Conservation (phyloP, 2,797 vertebrate species). For the Tapirus indicus region DNA sequence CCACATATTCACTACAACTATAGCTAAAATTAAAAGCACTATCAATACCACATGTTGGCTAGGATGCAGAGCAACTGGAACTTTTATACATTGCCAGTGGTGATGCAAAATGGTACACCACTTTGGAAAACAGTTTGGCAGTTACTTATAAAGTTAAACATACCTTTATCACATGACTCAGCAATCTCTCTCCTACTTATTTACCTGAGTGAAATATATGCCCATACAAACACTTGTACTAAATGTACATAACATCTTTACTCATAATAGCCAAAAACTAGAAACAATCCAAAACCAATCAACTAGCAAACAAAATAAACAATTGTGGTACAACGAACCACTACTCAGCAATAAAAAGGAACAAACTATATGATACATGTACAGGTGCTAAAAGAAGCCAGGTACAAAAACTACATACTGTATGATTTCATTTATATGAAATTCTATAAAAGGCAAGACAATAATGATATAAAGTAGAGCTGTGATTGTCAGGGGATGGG, state of each 20-base stretch:
- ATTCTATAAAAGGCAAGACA: constrained; percentile 35
- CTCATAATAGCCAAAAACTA: neutral
- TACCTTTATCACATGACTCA: neutral
- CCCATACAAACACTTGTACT: neutral
- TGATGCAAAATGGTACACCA: neutral
- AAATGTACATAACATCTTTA: neutral
- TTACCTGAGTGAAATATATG: neutral
- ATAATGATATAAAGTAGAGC: neutral
- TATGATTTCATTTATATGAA: neutral
- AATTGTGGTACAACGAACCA: neutral
- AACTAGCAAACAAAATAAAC: neutral
- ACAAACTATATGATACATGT: neutral
- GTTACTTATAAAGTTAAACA: neutral
- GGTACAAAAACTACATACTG: neutral
- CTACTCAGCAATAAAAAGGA: neutral
- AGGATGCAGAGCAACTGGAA: neutral
- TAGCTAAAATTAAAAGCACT: neutral
- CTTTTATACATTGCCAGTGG: neutral
- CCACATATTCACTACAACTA: neutral
- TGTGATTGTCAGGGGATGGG: neutral
- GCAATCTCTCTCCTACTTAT: neutral
- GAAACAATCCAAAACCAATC: constrained; percentile 26
- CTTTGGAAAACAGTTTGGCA: neutral
- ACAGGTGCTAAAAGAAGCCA: neutral
- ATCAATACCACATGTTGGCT: neutral